A percentile compares a stretch with the other conserved stretches of the same genome.
Conservation (phyloP, 2,888 invertebrate species). For the Epiperipatus broadwayi region DNA sequence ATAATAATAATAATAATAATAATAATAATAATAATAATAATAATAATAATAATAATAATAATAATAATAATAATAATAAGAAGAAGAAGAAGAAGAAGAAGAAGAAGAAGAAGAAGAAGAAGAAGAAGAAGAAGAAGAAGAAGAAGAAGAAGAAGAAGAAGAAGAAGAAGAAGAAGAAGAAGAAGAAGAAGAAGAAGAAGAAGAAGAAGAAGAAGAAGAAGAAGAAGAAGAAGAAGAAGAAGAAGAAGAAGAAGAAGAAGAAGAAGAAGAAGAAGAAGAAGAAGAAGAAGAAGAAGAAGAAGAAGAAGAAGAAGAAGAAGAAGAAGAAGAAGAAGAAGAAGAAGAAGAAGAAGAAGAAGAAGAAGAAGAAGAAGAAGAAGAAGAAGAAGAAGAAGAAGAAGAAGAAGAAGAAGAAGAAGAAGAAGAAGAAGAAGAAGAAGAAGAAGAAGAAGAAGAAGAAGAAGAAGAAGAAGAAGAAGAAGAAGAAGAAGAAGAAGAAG, state of each 20-base stretch:
- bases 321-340: constrained; percentile 4
- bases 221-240: constrained; percentile 3
- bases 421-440: constrained; percentile 8
- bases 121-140: constrained; percentile 16
- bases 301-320: constrained; percentile 7
- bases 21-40: background rate
- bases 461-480: constrained; percentile 6
- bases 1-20: constrained; percentile 21
- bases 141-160: constrained; percentile 14
- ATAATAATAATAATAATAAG: too few species aligned
- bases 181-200: constrained; percentile 9
- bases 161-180: constrained; percentile 15
- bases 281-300: constrained; percentile 8
- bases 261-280: constrained; percentile 4
- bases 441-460: constrained; percentile 7
- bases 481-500: constrained; percentile 5
- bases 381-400: constrained; percentile 3
- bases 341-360: constrained; percentile 1
- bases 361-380: background rate
- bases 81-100: background rate
- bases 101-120: constrained; percentile 7
- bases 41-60: constrained; percentile 15
- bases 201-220: constrained; percentile 8
- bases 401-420: constrained; percentile 13
- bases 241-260: constrained; percentile 6